These are phyloP conservation scores for Oophaga sylvatica DNA, from an alignment of 2,797 vertebrate genomes.

Conservation along the genomic window DNA sequence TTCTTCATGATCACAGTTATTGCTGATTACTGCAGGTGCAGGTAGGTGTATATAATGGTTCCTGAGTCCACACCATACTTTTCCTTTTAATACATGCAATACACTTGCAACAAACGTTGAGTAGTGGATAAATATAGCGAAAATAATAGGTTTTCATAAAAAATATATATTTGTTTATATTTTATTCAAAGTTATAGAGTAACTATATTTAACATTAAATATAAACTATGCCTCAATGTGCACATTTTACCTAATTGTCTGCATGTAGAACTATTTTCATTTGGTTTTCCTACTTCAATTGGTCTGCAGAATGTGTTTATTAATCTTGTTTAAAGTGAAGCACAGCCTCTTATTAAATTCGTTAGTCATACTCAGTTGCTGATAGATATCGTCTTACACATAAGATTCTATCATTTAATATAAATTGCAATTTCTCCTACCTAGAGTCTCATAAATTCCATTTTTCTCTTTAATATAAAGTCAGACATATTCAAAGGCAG, in stretches of 20 bases:
- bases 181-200: no score
- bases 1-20: no score
- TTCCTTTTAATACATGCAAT: no score
- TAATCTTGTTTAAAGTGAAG: background rate
- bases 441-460: background rate
- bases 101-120: no score
- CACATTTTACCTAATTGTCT: background rate
- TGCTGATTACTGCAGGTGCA: no score
- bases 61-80: no score
- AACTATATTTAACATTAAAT: no score
- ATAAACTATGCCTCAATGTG: background rate
- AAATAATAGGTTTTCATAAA: no score
- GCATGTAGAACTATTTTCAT: background rate
- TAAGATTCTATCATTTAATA: background rate
- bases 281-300: background rate
- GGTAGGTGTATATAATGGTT: no score
- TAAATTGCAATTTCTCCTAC: background rate
- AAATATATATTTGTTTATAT: no score
- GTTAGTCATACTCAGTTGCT: conserved; percentile 15
- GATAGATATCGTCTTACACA: background rate
- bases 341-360: conserved; percentile 9
- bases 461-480: background rate
- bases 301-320: background rate
- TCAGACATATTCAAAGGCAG: background rate
- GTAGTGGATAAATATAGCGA: no score